Evolutionary conservation across 2,888 invertebrate species (phyloP).

Genomic region (Notocelia uddmanniana): DNA sequence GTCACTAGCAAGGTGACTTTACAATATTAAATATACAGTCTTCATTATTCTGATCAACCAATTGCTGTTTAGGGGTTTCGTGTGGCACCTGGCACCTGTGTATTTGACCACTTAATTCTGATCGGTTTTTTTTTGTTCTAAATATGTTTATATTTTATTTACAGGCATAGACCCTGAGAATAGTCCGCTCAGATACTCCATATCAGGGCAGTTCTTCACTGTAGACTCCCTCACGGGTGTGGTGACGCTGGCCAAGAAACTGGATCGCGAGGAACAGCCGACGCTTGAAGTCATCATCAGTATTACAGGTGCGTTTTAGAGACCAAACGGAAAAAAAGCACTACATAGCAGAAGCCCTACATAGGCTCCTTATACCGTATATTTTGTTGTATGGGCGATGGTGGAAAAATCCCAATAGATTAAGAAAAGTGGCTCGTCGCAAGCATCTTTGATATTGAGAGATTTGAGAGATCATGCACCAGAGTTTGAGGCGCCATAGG

Average conservation of each 20-base stretch:
- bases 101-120: not conserved
- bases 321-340: not conserved
- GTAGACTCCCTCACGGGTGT: slow-evolving; percentile 92
- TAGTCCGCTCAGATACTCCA: slow-evolving; percentile 90
- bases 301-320: slow-evolving; percentile 87
- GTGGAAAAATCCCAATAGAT: too few species aligned
- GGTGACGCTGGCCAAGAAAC: slow-evolving; percentile 88
- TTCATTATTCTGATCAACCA: too few species aligned
- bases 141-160: slow-evolving; percentile 44
- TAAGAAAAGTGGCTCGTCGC: not conserved
- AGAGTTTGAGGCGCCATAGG: too few species aligned
- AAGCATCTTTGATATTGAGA: not conserved
- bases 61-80: not conserved
- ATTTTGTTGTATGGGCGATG: too few species aligned
- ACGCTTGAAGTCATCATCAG: slow-evolving; percentile 92
- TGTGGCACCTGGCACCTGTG: not conserved
- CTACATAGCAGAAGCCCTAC: too few species aligned
- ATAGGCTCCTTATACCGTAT: too few species aligned
- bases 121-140: not conserved
- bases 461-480: not conserved
- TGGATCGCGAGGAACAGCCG: slow-evolving; percentile 90
- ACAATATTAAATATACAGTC: too few species aligned
- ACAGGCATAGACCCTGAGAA: slow-evolving; percentile 91
- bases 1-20: too few species aligned
- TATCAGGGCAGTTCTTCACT: slow-evolving; percentile 92